Evolutionary conservation across 2,113 vertebrate species (phyloP), one percentile per base, ranked within the genome.

Genomic region (Coracopsis vasa): DNA sequence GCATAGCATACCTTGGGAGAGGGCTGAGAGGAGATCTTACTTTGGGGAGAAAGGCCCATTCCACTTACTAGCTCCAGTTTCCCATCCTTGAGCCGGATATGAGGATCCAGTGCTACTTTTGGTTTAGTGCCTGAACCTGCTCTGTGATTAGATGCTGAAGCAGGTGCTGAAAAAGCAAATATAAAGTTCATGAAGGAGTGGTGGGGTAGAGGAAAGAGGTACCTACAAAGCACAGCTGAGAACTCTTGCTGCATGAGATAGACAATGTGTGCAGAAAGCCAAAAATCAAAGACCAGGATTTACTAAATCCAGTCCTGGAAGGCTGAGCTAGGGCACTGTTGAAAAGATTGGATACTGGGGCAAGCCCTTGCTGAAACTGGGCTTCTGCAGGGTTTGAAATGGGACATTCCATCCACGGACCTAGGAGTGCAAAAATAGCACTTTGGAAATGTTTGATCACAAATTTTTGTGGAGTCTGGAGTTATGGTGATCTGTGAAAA

Each of bases 41-140:
- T 29, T 2, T 51, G 24, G 11, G 47, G 13, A 88, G 8, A 66
- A 33, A 65, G 27, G 37, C 5, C 11, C 2, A 0, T 48, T 41
- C 42, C 47, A 97, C 98, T 98, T 83, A 99, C 99, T 98, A 99
- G 92, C 83, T 99, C 98, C 39, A 99, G 81, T 71, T 99, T 99
- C 48, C 98, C 99, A 45, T 98, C 98, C 95, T 99, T 99, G 91
- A 99, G 98, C 9, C 99, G 98, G 66, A 99, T 97, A 27, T 98
- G 97, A 7, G 99, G 99, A 91, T 99, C 99, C 96, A 99, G 97
- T 0, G 98, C 98, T 65, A 99, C 98, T 95, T 98, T 99, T 6
- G 98, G 94, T 95, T 98, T 99, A 80, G 93, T 73, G 41, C 87
- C 94, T 10, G 97, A 66, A 47, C 97, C 89, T 25, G 94, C 96